phyloP scores from a whole-genome alignment of 1,140 invertebrate genomes.

The Ips nitidus region DNA sequence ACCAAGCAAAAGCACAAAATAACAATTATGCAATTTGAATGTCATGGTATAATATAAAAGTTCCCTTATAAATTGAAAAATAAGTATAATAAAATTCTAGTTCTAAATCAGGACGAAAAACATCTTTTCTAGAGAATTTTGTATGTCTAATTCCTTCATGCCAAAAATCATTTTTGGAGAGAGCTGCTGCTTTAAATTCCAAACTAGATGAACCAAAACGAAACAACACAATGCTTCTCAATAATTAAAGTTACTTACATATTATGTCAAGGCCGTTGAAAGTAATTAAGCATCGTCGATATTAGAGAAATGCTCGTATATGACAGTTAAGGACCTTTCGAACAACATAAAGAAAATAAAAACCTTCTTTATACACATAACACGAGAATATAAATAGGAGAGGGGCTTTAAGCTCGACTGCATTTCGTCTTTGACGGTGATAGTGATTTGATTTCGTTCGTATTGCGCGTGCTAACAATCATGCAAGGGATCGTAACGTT shows the following conservation, averaged over 20 bases:
- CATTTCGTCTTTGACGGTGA: constrained; percentile 26
- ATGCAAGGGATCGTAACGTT: constrained; percentile 31
- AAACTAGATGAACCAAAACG: too few relatives aligned
- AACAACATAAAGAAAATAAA: constrained; percentile 20
- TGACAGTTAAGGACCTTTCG: constrained; percentile 24
- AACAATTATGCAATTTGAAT: too few relatives aligned
- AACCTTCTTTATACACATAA: constrained; percentile 14
- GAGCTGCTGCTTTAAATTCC: neutral
- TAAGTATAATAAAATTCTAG: too few relatives aligned
- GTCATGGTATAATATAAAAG: too few relatives aligned
- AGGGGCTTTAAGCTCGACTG: constrained; percentile 32
- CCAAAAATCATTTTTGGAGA: neutral
- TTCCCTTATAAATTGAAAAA: too few relatives aligned
- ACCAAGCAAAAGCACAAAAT: too few relatives aligned
- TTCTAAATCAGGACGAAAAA: too few relatives aligned
- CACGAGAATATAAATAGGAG: constrained; percentile 29
- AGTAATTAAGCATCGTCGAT: neutral
- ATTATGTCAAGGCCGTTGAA: neutral
- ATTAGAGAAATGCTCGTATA: neutral
- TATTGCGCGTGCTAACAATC: constrained; percentile 12
- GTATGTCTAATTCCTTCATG: too few relatives aligned
- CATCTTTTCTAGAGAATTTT: too few relatives aligned
- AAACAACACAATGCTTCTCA: too few relatives aligned
- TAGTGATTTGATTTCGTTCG: constrained; percentile 21
- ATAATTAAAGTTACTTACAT: too few relatives aligned